These are phyloP conservation scores for Natrix natrix DNA, from an alignment of 2,797 vertebrate genomes.

Conservation along the genomic window DNA sequence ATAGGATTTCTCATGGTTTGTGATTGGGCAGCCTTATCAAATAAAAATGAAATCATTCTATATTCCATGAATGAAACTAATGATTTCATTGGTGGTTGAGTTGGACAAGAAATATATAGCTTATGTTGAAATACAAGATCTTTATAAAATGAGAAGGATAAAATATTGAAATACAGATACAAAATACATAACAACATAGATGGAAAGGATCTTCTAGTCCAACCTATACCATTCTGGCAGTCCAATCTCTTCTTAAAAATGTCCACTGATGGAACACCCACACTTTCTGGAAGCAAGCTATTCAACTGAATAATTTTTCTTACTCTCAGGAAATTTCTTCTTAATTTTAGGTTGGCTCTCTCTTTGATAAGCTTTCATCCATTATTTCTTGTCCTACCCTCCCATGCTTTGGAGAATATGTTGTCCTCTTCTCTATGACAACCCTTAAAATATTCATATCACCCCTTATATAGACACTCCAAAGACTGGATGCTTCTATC, in stretches of 20 bases:
- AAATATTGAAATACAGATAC: background rate
- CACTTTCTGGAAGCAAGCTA: background rate
- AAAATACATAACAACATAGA: background rate
- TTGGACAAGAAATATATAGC: background rate
- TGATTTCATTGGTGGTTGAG: background rate
- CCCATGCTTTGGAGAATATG: no score
- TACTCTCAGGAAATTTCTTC: no score
- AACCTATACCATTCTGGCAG: background rate
- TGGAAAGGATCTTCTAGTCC: background rate
- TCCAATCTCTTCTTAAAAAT: background rate
- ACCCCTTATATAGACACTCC: background rate
- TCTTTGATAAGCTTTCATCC: no score
- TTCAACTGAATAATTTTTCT: background rate
- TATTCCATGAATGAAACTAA: background rate
- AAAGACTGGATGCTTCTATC: background rate
- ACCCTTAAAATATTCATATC: background rate
- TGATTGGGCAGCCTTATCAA: background rate
- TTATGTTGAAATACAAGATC: background rate
- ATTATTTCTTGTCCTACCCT: no score
- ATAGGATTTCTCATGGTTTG: background rate
- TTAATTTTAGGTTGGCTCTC: no score
- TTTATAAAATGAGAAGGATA: background rate
- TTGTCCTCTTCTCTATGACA: no score
- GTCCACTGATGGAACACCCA: background rate
- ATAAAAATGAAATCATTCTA: background rate